Percentiles rank a stretch among this genome's conserved stretches.
phyloP scores from a whole-genome alignment of 2,888 invertebrate species.

The Helicoverpa assulta region DNA sequence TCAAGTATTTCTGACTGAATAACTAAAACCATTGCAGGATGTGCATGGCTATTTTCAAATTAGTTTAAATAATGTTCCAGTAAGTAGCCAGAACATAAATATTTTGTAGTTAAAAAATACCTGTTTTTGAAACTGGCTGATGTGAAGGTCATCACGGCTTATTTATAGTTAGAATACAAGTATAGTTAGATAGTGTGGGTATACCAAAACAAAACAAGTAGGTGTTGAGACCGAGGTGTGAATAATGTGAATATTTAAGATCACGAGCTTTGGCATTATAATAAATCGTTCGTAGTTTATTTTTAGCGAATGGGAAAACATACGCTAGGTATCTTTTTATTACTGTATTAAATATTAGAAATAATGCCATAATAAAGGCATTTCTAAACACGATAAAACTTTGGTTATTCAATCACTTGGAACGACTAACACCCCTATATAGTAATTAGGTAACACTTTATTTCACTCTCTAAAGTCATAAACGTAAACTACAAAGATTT shows the following conservation, averaged over 20 bases:
- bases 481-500: slow-evolving; percentile 16
- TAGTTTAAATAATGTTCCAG: slow-evolving; percentile 4
- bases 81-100: slow-evolving; percentile 32
- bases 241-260: slow-evolving; percentile 24
- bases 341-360: not conserved
- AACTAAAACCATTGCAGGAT: not conserved
- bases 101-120: slow-evolving; percentile 33
- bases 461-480: not conserved
- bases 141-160: slow-evolving; percentile 54
- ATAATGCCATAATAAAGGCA: too few relatives aligned
- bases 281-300: not conserved
- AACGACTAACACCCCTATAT: not conserved
- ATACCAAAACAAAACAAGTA: slow-evolving; percentile 23
- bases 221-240: slow-evolving; percentile 23
- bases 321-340: not conserved
- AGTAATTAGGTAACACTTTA: slow-evolving; percentile 24
- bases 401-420: too few relatives aligned
- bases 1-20: slow-evolving; percentile 4
- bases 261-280: not conserved
- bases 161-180: slow-evolving; percentile 29
- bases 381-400: too few relatives aligned
- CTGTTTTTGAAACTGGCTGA: slow-evolving; percentile 32
- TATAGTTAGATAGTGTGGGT: slow-evolving; percentile 15
- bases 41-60: slow-evolving; percentile 9
- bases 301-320: slow-evolving; percentile 19